These are phyloP conservation scores for Acleris literana DNA, from an alignment of 2,888 invertebrate species.

Conservation along the genomic window DNA sequence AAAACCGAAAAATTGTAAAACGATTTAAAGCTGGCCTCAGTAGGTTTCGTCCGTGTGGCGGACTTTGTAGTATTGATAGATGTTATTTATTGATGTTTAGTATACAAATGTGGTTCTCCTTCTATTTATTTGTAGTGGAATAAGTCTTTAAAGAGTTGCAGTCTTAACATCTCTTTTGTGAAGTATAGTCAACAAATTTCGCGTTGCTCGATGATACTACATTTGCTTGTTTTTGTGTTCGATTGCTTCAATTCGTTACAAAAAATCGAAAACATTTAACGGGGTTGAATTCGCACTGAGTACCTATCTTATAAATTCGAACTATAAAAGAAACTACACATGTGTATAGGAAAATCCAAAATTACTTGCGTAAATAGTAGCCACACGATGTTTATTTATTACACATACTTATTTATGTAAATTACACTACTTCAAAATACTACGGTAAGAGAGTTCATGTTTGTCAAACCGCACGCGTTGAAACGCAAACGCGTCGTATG, in stretches of 20 bases:
- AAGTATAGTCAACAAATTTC: too few species aligned
- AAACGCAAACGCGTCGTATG: constrained; percentile 18
- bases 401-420: constrained; percentile 19
- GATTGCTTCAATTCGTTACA: too few species aligned
- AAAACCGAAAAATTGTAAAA: neutral
- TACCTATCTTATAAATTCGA: constrained; percentile 1
- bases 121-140: too few species aligned
- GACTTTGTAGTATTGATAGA: too few species aligned
- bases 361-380: constrained; percentile 16
- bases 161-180: too few species aligned
- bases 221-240: too few species aligned
- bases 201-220: too few species aligned
- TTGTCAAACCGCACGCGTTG: neutral
- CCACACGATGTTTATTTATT: constrained; percentile 18
- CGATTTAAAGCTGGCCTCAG: neutral
- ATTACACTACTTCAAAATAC: constrained; percentile 26
- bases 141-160: too few species aligned
- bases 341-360: constrained; percentile 2
- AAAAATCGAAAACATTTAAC: too few species aligned
- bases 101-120: too few species aligned
- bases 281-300: neutral
- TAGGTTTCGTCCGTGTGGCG: too few species aligned
- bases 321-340: neutral
- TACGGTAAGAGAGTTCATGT: constrained; percentile 25
- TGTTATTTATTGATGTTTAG: too few species aligned